A percentile compares a stretch with the other conserved stretches of the same genome.
Conservation (phyloP, 2,113 vertebrate species). For the Ctenomys sociabilis region DNA sequence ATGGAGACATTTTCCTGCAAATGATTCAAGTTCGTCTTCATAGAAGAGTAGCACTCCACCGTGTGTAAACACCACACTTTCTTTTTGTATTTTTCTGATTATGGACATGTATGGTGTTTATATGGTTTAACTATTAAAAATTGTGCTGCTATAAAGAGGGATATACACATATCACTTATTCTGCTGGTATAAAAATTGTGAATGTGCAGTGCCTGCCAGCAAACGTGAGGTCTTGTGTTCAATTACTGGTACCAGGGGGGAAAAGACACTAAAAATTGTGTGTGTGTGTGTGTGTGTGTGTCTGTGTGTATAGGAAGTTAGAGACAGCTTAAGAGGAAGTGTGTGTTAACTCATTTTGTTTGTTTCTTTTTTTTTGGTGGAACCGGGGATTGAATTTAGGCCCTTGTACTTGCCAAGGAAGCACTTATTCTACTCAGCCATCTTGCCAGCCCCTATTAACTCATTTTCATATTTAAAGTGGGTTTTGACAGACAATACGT, state of each 20-base stretch:
- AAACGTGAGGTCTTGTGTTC: too few species aligned
- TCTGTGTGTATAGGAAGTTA: not conserved
- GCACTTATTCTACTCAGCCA: too few species aligned
- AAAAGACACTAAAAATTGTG: not conserved
- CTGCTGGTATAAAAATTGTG: not conserved
- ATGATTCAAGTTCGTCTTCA: not conserved
- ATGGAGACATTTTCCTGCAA: not conserved
- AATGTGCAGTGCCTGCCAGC: not conserved
- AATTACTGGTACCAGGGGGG: not conserved
- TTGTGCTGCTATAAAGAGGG: not conserved
- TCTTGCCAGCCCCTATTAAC: too few species aligned
- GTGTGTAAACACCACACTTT: not conserved
- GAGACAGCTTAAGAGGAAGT: not conserved
- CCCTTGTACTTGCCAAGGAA: too few species aligned
- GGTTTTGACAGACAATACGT: not conserved
- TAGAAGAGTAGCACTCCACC: not conserved
- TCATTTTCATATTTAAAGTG: conserved; percentile 27
- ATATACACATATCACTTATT: not conserved
- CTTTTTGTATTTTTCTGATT: not conserved
- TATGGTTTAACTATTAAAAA: not conserved
- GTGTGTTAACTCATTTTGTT: not conserved
- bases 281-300: not conserved
- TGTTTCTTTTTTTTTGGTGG: too few species aligned
- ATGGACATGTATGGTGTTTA: not conserved
- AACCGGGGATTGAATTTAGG: too few species aligned